These are phyloP conservation scores for Euzophera pinguis DNA, from an alignment of 2,888 invertebrate species.

Conservation along the genomic window DNA sequence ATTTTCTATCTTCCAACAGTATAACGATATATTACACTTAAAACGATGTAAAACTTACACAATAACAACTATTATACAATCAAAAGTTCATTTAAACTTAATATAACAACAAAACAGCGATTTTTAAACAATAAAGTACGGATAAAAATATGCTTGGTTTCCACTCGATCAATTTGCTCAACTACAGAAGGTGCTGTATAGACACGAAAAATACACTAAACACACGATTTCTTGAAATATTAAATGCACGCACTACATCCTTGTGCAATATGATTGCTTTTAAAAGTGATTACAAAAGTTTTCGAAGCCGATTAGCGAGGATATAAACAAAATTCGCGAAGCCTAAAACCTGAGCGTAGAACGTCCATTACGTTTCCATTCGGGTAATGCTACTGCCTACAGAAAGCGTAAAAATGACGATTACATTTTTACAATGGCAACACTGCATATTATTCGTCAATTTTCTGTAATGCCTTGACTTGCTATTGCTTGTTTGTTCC, in stretches of 20 bases:
- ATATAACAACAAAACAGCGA: constrained; percentile 35
- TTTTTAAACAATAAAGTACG: constrained; percentile 38
- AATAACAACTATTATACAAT: constrained; percentile 43
- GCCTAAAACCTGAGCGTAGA: constrained; percentile 54
- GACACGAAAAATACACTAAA: constrained; percentile 47
- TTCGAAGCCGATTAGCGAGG: constrained; percentile 68
- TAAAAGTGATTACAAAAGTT: constrained; percentile 75
- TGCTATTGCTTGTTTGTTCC: constrained; percentile 23
- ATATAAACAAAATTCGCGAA: constrained; percentile 76
- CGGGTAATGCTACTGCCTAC: constrained; percentile 72
- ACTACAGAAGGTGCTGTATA: constrained; percentile 41
- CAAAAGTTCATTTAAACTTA: constrained; percentile 41
- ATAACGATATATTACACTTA: constrained; percentile 30
- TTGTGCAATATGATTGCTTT: constrained; percentile 53
- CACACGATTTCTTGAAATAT: constrained; percentile 50
- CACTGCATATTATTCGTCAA: constrained; percentile 40
- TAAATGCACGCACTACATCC: constrained; percentile 66
- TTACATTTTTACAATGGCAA: constrained; percentile 64
- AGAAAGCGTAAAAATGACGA: constrained; percentile 64
- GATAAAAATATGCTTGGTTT: constrained; percentile 34
- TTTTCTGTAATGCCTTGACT: constrained; percentile 24
- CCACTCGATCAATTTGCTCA: constrained; percentile 41
- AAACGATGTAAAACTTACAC: constrained; percentile 43
- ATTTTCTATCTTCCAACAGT: constrained; percentile 36
- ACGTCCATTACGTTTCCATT: constrained; percentile 74